These are phyloP conservation scores for Agrilus mali DNA, from an alignment of 2,888 invertebrate species.

Conservation along the genomic window DNA sequence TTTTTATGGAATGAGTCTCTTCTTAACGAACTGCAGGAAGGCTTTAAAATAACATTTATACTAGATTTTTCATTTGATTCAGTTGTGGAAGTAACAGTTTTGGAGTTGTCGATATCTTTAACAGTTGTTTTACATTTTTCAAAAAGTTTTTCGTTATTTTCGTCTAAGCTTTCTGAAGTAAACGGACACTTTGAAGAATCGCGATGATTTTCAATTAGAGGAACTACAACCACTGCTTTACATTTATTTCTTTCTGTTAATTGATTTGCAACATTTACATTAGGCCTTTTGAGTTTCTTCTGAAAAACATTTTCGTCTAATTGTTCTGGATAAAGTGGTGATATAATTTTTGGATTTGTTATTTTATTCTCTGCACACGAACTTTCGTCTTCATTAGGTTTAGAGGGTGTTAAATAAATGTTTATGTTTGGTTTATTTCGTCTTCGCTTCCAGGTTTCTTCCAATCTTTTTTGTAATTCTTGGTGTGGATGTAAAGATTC, in stretches of 20 bases:
- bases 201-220: conserved; percentile 19
- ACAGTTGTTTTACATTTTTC: background rate
- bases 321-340: conserved; percentile 11
- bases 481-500: conserved; percentile 30
- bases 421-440: conserved; percentile 42
- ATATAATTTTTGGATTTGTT: conserved; percentile 25
- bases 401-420: conserved; percentile 43
- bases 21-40: conserved; percentile 24
- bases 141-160: background rate
- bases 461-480: conserved; percentile 36
- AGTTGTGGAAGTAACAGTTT: background rate
- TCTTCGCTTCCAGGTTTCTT: conserved; percentile 37
- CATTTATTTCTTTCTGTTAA: conserved; percentile 2
- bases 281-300: conserved; percentile 7
- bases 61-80: conserved; percentile 3
- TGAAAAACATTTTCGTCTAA: conserved; percentile 7
- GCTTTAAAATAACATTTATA: conserved; percentile 24
- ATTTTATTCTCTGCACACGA: conserved; percentile 20
- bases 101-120: background rate
- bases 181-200: background rate
- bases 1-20: conserved; percentile 30
- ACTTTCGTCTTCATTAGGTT: conserved; percentile 7
- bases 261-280: conserved; percentile 5
- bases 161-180: background rate
- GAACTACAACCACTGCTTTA: conserved; percentile 21